phyloP scores from a whole-genome alignment of 1,140 invertebrate species.

The Trachelipus rathkii region DNA sequence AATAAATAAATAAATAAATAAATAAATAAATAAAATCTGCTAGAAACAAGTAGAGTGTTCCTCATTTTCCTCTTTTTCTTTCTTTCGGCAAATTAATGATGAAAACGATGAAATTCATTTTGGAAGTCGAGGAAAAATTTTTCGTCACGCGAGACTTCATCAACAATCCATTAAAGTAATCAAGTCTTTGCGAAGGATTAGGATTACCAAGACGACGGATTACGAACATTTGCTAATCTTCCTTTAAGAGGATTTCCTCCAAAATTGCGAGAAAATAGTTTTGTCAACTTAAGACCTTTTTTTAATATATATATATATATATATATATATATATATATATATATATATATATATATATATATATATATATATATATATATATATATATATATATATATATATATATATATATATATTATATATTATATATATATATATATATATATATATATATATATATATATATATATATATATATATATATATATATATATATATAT shows the following conservation, averaged over 20 bases:
- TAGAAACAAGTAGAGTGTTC: too few relatives aligned
- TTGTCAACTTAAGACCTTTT: not conserved
- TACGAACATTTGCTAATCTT: conserved; percentile 1
- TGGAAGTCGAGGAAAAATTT: not conserved
- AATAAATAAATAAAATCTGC: too few relatives aligned
- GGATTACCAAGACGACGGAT: not conserved
- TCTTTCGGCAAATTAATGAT: too few relatives aligned
- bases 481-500: conserved; percentile 4
- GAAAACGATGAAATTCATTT: too few relatives aligned
- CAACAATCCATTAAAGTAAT: conserved; percentile 8
- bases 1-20: too few relatives aligned
- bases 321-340: not conserved
- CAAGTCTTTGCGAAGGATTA: not conserved
- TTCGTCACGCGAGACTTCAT: not conserved
- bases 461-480: conserved; percentile 19
- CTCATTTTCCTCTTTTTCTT: too few relatives aligned
- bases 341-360: conserved; percentile 12
- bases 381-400: conserved; percentile 17
- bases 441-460: conserved; percentile 25
- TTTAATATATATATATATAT: not conserved
- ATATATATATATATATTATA: conserved; percentile 20
- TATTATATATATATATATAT: conserved; percentile 22
- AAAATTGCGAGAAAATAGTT: conserved; percentile 4
- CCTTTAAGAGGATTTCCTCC: not conserved
- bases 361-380: not conserved